Base-by-base conservation (phyloP, 2,888 invertebrate species). In the Strigamia transsilvanica region DNA sequence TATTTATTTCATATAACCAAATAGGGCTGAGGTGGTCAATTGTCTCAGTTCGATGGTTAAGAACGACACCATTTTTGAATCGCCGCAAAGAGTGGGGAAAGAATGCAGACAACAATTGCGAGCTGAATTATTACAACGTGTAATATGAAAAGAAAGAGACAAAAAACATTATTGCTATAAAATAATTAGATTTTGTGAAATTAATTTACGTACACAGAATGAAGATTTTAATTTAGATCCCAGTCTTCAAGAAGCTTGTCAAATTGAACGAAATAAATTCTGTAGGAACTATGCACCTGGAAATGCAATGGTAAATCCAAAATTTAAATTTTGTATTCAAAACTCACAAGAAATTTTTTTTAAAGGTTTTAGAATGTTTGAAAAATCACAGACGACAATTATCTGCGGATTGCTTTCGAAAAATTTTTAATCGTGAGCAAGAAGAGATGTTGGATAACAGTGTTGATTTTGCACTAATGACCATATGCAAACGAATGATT, bases 21-120 rank as follows among this genome's bases (percentile, higher is more conserved):
- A 23, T 83, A 90, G 89, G 86, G 86, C 86, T 83, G 93, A 95
- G 85, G 95, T 95, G 6, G 93, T 97, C 15, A 90, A 91, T 81
- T 98, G 97, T 87, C 89, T 97, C 84, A 98, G 98, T 89, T 94
- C 95, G 88, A 93, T 94, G 84, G 93, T 98, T 80, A 92, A 96
- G 84, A 95, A 97, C 87, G 96, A 97, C 87, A 95, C 95, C 0
- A 91, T 97, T 83, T 79, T 84, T 85, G 90, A 91, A 82, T 90
- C 91, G 79, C 92, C 93, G 83, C 95, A 94, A 85, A 92, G 93
- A 84, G 92, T 99, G 86, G 92, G 93, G 4, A 94, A 94, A 87
- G 94, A 94, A 27, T 99, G 98, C 87, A 91, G 96, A 42, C 95
- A 95, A 86, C 97, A 99, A 87, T 90, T 99, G 21, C 92, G 93